These are phyloP conservation scores for Calephelis virginiensis DNA, from an alignment of 1,140 invertebrate genomes.

Conservation along the genomic window DNA sequence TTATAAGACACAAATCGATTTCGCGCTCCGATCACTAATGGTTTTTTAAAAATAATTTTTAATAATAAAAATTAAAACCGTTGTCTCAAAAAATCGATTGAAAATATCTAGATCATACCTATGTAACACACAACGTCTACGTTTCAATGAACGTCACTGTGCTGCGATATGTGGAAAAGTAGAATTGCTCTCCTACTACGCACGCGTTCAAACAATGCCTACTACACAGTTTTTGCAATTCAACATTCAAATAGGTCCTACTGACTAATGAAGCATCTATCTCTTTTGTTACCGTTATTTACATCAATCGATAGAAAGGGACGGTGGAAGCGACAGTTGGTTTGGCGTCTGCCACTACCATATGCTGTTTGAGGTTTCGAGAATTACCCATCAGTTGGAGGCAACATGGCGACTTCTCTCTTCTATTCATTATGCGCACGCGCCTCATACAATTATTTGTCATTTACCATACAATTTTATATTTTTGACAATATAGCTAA, in stretches of 20 bases:
- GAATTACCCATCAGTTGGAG: constrained; percentile 55
- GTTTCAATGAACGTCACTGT: too few species aligned
- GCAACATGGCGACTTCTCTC: constrained; percentile 55
- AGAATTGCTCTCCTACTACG: constrained; percentile 23
- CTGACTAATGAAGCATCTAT: constrained; percentile 62
- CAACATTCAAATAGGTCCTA: constrained; percentile 65
- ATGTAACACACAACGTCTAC: too few species aligned
- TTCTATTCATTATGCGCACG: constrained; percentile 57
- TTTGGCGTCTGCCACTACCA: constrained; percentile 68
- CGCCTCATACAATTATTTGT: constrained; percentile 16
- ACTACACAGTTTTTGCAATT: constrained; percentile 57
- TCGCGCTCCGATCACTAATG: too few species aligned
- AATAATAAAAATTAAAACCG: too few species aligned
- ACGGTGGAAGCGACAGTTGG: constrained; percentile 60
- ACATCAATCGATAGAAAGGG: constrained; percentile 32
- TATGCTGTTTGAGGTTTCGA: constrained; percentile 72
- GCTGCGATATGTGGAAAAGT: not conserved
- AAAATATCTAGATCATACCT: too few species aligned
- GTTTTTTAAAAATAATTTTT: too few species aligned
- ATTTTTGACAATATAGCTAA: constrained; percentile 8
- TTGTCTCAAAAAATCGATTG: too few species aligned
- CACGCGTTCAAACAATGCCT: constrained; percentile 62
- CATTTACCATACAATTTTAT: constrained; percentile 14
- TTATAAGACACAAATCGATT: too few species aligned
- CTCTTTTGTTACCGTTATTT: constrained; percentile 37